These are phyloP conservation scores for Nyctibius bracteatus DNA, from an alignment of 2,113 vertebrate genomes.

Conservation along the genomic window DNA sequence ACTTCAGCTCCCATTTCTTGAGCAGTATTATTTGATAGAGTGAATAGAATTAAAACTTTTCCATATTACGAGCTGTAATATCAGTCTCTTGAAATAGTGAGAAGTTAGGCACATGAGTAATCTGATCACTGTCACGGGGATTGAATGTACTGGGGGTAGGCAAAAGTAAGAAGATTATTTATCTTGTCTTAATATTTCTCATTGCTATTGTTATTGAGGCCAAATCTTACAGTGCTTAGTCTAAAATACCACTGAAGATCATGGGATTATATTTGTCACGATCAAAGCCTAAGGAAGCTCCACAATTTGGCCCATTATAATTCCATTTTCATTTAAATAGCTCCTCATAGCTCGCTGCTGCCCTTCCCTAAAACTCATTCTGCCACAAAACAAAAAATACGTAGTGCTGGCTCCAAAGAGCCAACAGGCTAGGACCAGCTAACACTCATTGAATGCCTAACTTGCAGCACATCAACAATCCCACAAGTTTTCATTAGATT, in stretches of 20 bases:
- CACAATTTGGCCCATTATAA: neutral
- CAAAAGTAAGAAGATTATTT: neutral
- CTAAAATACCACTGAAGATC: neutral
- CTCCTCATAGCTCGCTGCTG: neutral
- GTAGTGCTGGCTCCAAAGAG: neutral
- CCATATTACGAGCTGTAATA: neutral
- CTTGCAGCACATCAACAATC: neutral
- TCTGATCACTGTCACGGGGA: neutral
- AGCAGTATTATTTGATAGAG: neutral
- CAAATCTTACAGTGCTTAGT: neutral
- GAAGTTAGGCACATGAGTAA: neutral
- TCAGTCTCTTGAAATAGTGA: neutral
- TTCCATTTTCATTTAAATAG: neutral
- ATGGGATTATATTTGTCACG: neutral
- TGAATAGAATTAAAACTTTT: neutral
- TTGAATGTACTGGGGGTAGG: neutral
- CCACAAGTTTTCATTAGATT: neutral
- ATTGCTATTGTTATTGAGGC: neutral
- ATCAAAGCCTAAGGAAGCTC: neutral
- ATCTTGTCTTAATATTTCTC: neutral
- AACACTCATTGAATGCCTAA: neutral
- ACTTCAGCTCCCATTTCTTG: neutral
- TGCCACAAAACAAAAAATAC: neutral
- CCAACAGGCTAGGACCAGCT: neutral
- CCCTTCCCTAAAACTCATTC: neutral